Evolutionary conservation across 2,888 invertebrate species (phyloP).

Genomic region (Hypomecis atomaria): DNA sequence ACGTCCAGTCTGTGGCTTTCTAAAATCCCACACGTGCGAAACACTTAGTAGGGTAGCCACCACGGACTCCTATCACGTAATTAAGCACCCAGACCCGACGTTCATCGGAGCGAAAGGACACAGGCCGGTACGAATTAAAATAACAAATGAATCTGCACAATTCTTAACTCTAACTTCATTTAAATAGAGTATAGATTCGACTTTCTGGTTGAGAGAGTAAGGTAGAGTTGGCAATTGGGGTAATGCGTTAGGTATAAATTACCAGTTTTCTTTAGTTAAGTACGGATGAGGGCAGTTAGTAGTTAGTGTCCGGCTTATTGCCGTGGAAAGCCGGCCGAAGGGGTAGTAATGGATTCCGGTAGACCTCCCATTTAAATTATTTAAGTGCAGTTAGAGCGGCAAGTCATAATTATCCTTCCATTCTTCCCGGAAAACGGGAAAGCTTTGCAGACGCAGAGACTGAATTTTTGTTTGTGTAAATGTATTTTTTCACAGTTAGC

Average conservation of each 20-base stretch:
- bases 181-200: constrained; percentile 42
- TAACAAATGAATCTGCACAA: constrained; percentile 48
- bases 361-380: constrained; percentile 41
- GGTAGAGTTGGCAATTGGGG: constrained; percentile 72
- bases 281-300: constrained; percentile 71
- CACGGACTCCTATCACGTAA: constrained; percentile 80
- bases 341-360: constrained; percentile 42
- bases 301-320: constrained; percentile 66
- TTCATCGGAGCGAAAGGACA: constrained; percentile 74
- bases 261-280: constrained; percentile 78
- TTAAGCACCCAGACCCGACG: constrained; percentile 76
- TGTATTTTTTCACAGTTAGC: background rate
- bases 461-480: no score
- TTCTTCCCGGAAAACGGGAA: constrained; percentile 1
- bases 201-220: constrained; percentile 41
- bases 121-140: constrained; percentile 68
- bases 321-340: constrained; percentile 45
- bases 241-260: constrained; percentile 77
- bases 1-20: constrained; percentile 44
- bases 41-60: constrained; percentile 61
- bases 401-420: constrained; percentile 14
- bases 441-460: background rate
- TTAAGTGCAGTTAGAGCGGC: constrained; percentile 22
- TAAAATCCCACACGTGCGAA: constrained; percentile 50
- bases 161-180: constrained; percentile 42